Evolutionary conservation across 2,888 invertebrate species (phyloP), one percentile per base, ranked within the genome.

Genomic region (Phania funesta): DNA sequence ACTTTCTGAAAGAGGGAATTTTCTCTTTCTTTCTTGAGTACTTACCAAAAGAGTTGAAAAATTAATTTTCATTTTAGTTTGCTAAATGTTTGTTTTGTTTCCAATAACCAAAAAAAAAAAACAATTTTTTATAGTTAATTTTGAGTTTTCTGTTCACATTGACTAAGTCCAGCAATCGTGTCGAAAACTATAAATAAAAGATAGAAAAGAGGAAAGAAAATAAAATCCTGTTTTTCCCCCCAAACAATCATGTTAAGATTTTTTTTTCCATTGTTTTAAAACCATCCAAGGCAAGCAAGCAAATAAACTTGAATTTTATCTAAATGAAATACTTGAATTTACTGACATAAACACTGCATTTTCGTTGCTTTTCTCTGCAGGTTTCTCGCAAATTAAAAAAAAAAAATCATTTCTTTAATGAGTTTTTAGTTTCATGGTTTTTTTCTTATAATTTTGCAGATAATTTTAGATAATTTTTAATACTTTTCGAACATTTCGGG

Each of bases 261-360:
- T 65, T 67, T 20, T 52, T 22, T 50, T 22, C 32, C 20, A 56
- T 54, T 56, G 44, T 70, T 48, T 32, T 48, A 35, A 32, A 11
- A 6, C 60, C 62, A 73, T 48, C 16, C 11, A 26, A 65, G n/a
- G n/a, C n/a, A n/a, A 56, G 50, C 41, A 50, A 46, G 32, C 18
- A 56, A 78, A 70, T 70, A 78, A 82, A 81, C 81, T 77, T 78
- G 82, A 82, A 74, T 70, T 76, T 60, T 58, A 52, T 3, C 44
- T 22, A 62, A 67, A 54, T 26, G 32, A 77, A 54, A 60, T 24
- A 50, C 24, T 1, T 74, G 22, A 71, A 64, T 52, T 76, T 46
- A 62, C 60, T 48, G 52, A 52, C 32, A 65, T 41, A 71, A 71
- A 71, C 35, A 52, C 48, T 26, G 24, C 41, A 29, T 56, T 50